Evolutionary conservation across 1,140 invertebrate genomes (phyloP).

Genomic region (Achroia grisella): DNA sequence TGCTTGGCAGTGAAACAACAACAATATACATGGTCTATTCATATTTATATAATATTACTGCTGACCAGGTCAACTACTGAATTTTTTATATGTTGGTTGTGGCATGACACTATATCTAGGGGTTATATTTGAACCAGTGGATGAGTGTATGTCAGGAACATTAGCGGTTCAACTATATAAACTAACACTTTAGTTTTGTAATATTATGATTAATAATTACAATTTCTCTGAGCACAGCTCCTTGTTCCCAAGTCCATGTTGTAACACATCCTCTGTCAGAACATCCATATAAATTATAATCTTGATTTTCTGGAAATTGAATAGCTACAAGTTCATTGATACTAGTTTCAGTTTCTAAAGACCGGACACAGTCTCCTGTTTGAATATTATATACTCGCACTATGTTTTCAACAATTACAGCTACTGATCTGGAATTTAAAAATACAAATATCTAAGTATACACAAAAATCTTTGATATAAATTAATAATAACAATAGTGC

Average conservation of each 20-base stretch:
- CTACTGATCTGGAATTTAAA: slow-evolving; percentile 44
- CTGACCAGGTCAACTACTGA: too few relatives aligned
- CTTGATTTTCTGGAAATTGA: slow-evolving; percentile 53
- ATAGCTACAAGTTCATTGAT: slow-evolving; percentile 37
- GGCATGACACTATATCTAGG: too few relatives aligned
- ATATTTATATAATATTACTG: not conserved
- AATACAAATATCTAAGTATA: too few relatives aligned
- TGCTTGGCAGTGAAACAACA: too few relatives aligned
- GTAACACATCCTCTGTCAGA: slow-evolving; percentile 49
- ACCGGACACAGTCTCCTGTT: slow-evolving; percentile 55
- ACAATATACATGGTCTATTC: too few relatives aligned
- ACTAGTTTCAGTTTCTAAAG: slow-evolving; percentile 42
- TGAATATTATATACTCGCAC: slow-evolving; percentile 58
- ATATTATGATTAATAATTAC: slow-evolving; percentile 23
- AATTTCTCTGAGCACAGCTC: slow-evolving; percentile 53
- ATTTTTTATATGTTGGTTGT: too few relatives aligned
- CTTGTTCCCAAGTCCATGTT: slow-evolving; percentile 65
- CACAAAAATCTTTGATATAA: not conserved
- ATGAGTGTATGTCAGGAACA: too few relatives aligned
- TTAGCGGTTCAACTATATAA: too few relatives aligned
- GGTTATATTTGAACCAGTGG: too few relatives aligned
- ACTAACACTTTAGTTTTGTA: too few relatives aligned
- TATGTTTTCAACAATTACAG: slow-evolving; percentile 57
- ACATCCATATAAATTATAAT: slow-evolving; percentile 62
- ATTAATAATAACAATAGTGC: too few relatives aligned